Base-by-base conservation (phyloP, 2,113 vertebrate genomes). In the Brachyhypopomus occidentalis region DNA sequence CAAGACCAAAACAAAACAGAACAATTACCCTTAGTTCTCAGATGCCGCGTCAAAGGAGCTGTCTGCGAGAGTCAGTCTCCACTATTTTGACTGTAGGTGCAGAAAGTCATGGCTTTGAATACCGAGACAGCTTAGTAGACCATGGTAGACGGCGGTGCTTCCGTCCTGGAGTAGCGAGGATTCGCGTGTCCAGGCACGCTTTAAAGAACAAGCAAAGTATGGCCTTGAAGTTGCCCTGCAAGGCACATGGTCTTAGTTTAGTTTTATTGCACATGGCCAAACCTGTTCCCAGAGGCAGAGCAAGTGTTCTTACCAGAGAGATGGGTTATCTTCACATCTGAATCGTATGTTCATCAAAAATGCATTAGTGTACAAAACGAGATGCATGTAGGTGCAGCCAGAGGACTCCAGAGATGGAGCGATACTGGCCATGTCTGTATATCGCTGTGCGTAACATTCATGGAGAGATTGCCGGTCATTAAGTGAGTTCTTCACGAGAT, bases 141-240 rank as follows among this genome's bases (percentile, higher is more conserved):
- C 75, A 81, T 34, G 23, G 34, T 2, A 78, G 70, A 38, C 20
- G 78, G 4, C n/a, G 48, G 34, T 16, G 67, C 59, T 16, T 81
- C 69, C 11, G 63, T 81, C 69, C 73, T 77, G 69, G 30, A 84
- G 69, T 27, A 62, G 79, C 2, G 81, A 77, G 66, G 45, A 72
- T 11, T 17, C 72, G 59, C 72, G 83, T 8, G 55, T 80, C 12
- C 70, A 67, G 56, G 23, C 45, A 30, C n/a, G 16, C 12, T 52
- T 77, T 48, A 71, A 71, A 30, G 30, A 30, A 62, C 41, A 41
- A 41, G 41, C 41, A 41, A 41, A 2, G 9, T 41, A 7, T 41
- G 5, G 1, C 36, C 48, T 80, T 74, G 34, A 64, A 30, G n/a
- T 38, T 74, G 9, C 59, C 48, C 71, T 74, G 71, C 4, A 74